Percentiles rank a stretch among this genome's conserved stretches.
Evolutionary conservation across 2,797 vertebrate species (phyloP).

Genomic region (Anas bahamensis): DNA sequence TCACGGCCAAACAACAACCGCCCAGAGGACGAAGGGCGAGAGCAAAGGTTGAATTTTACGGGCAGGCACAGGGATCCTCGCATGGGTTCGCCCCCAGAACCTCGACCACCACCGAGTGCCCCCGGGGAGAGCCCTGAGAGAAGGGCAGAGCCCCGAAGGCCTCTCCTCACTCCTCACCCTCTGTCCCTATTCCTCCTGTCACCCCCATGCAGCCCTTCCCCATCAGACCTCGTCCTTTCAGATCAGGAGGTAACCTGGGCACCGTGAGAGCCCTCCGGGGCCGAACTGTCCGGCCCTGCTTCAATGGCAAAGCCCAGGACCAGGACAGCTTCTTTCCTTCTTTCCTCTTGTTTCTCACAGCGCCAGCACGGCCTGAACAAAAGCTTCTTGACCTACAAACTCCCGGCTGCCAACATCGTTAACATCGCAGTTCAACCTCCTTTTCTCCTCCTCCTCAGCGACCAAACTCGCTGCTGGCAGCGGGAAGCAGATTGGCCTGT

Average conservation of each 20-base stretch:
- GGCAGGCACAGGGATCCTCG: neutral
- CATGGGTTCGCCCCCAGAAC: fast-evolving
- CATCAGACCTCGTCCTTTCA: neutral
- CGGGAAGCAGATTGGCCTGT: conserved; percentile 43
- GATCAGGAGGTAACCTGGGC: fast-evolving
- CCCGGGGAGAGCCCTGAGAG: neutral
- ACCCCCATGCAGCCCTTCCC: fast-evolving
- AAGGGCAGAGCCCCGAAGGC: fast-evolving
- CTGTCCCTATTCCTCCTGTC: neutral
- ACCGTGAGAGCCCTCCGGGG: neutral
- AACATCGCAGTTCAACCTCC: conserved; percentile 21
- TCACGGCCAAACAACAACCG: neutral
- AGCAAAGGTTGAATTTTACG: fast-evolving
- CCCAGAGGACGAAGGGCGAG: neutral
- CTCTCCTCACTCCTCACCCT: neutral
- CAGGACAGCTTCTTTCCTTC: conserved; percentile 12
- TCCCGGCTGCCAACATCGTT: conserved; percentile 28
- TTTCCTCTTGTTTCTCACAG: conserved; percentile 24
- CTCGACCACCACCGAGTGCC: neutral
- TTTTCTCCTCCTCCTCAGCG: conserved; percentile 12
- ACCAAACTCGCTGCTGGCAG: neutral
- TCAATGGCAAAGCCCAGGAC: neutral
- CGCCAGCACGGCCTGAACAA: conserved; percentile 26
- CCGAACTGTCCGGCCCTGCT: neutral
- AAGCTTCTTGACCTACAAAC: conserved; percentile 69